phyloP scores from a whole-genome alignment of 1,140 invertebrate species.

The Drosophila ogumai region DNA sequence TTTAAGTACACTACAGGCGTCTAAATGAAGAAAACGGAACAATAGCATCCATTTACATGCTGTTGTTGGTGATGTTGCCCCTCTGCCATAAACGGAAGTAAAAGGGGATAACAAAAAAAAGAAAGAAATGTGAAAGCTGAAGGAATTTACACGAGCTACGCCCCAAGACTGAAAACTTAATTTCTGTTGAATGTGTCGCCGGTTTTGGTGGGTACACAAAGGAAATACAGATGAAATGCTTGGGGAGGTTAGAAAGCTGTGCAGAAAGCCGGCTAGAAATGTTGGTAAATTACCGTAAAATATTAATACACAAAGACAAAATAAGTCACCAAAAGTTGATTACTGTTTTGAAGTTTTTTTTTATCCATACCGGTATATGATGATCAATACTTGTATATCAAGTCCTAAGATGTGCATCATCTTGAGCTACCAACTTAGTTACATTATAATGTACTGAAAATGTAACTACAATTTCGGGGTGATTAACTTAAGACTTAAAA shows the following conservation, averaged over 20 bases:
- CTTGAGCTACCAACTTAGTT: not conserved
- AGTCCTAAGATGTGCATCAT: not conserved
- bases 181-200: conserved; percentile 43
- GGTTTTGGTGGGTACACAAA: conserved; percentile 21
- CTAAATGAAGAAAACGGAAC: conserved; percentile 67
- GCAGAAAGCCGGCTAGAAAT: not conserved
- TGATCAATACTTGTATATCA: not conserved
- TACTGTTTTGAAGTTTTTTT: not conserved
- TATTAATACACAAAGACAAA: conserved; percentile 8
- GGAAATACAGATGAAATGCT: conserved; percentile 18
- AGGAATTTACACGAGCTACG: conserved; percentile 19
- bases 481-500: too few relatives aligned
- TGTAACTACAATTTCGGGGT: too few relatives aligned
- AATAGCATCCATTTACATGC: conserved; percentile 30
- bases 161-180: conserved; percentile 50
- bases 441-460: not conserved
- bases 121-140: conserved; percentile 11
- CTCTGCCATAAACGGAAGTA: conserved; percentile 11
- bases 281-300: conserved; percentile 8
- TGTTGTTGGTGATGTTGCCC: not conserved
- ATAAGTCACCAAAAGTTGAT: not conserved
- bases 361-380: not conserved
- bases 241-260: not conserved
- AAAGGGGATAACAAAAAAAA: not conserved
- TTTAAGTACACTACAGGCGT: conserved; percentile 3